Base-by-base conservation (phyloP, 2,797 vertebrate genomes). In the Malacoctenus gilli region DNA sequence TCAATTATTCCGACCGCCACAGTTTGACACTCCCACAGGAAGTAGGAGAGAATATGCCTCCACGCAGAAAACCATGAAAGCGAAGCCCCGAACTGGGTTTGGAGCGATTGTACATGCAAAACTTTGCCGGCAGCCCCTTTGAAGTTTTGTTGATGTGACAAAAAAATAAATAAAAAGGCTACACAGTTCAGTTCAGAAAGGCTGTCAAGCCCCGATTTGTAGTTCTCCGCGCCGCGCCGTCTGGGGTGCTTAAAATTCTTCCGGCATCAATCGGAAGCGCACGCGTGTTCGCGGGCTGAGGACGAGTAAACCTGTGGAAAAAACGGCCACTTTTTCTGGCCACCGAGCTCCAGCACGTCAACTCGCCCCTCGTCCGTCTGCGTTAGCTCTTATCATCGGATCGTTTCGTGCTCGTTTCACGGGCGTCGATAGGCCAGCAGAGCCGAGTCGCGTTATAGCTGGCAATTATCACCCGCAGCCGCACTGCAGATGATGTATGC, bases 231-330 rank as follows among this genome's bases (percentile, higher is more conserved):
- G 9, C 54, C 61, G 41, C 68, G 61, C 54, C 58, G 55, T 66
- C 72, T 54, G 58, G 58, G 57, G 40, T 56, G 43, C 54, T 82
- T 75, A 37, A 61, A 61, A 77, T 68, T 75, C 53, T 36, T 39
- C n/a, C 0, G 59, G 32, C 72, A 73, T 77, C 72, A 77, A 49
- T 67, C 44, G 68, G 28, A 57, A 47, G 23, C 9, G 1, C 42
- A 34, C 32, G 31, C 43, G 59, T 46, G 49, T 72, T 72, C 62
- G 46, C 43, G 39, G 55, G 23, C 8, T 8, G 10, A 36, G 13
- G 13, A 35, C 51, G 30, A 60, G 47, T 18, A 0, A 59, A 42
- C 37, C 37, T 9, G 15, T 23, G 25, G 35, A 16, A 50, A 55
- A 32, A 10, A 1, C 3, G 7, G 8, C 9, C 30, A 8, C 12